Base-by-base conservation (phyloP, 37 sponge, comb jelly and placozoan genomes). In the Beroe forskalii region DNA sequence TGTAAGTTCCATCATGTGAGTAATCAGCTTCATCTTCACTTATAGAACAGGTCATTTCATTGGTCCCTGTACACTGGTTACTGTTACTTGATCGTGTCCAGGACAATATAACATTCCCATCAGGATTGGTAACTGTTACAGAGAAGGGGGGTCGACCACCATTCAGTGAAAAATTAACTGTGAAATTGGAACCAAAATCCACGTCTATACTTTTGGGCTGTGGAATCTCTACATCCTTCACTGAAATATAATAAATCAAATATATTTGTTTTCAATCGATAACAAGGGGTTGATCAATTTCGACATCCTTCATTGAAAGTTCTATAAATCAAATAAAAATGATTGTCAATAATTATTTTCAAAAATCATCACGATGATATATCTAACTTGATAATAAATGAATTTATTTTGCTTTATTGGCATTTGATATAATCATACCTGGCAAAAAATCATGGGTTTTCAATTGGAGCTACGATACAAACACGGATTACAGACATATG, bases 21-120 rank as follows among this genome's bases (percentile, higher is more conserved):
- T 14, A 69, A 17, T 69, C 32, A 35, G 32, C 72, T 6, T 36
- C 39, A 17, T 35, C 14, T 2, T 2, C 38, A 35, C 38, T 32
- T 2, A 69, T 17, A 35, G 72, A 32, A 37, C 72, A 69, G 1
- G 38, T 69, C 72, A 69, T 28, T 69, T 28, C 38, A 69, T 69
- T 69, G 3, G 72, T 69, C 38, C 72, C 72, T 33, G 72, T 36
- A 33, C 72, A 69, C 39, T 33, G 19, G 4, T 69, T 35, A 8
- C 12, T 17, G 12, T 12, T 12, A 12, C 55, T 12, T 17, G 55
- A 48, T 48, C 55, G 6, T 6, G 6, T 48, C 55, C 55, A 48
- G 12, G 55, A 17, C 12, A 48, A 48, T 12, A 48, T 6, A 48
- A 17, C 12, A 6, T 48, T 48, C 12, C 55, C 55, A 12, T 12